Conservation (phyloP, 2,797 vertebrate species). For the Fundulus diaphanus region DNA sequence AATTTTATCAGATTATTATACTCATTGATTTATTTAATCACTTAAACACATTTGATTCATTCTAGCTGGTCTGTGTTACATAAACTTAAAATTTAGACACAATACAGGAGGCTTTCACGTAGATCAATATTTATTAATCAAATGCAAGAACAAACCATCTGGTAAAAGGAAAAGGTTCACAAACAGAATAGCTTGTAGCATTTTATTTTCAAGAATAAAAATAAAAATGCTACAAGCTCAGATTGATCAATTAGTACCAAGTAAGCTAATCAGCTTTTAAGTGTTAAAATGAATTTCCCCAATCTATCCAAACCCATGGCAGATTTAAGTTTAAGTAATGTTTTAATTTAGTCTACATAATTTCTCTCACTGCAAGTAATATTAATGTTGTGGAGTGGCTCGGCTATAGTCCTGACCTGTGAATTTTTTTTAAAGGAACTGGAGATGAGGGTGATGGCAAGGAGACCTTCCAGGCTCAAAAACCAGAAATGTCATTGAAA, state of each 20-base stretch:
- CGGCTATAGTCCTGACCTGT: no score
- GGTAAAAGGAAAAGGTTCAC: not conserved
- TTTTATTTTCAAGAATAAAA: no score
- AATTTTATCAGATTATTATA: not conserved
- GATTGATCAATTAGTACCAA: not conserved
- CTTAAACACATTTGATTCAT: not conserved
- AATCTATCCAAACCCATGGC: no score
- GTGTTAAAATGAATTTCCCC: not conserved
- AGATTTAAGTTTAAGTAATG: not conserved
- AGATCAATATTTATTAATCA: not conserved
- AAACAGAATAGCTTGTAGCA: not conserved
- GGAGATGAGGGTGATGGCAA: no score
- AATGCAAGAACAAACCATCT: not conserved
- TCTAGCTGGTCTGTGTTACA: not conserved
- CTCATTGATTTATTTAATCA: not conserved
- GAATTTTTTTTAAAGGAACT: no score
- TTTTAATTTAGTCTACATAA: not conserved
- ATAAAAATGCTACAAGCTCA: no score
- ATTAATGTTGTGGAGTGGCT: not conserved
- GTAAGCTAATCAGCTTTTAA: not conserved
- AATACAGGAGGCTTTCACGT: not conserved
- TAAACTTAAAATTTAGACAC: not conserved
- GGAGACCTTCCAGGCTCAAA: no score
- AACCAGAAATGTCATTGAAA: not conserved
- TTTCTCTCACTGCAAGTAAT: not conserved